These are phyloP conservation scores for Colaptes auratus DNA, from an alignment of 2,113 vertebrate genomes.

Conservation along the genomic window DNA sequence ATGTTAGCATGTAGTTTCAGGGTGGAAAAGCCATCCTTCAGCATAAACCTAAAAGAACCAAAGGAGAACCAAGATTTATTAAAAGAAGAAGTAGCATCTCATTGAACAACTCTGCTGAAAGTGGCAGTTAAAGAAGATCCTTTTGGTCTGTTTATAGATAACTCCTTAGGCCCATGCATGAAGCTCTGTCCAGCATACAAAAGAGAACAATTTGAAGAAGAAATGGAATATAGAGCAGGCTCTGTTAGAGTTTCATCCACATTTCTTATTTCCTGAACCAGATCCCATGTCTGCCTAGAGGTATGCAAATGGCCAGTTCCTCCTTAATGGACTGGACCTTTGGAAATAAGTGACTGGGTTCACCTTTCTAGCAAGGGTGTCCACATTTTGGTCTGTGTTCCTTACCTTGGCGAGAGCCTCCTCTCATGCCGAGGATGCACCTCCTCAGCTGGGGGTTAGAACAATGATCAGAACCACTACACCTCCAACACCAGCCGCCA, in stretches of 20 bases:
- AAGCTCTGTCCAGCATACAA: neutral
- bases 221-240: neutral
- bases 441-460: constrained; percentile 66
- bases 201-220: neutral
- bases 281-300: neutral
- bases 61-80: neutral
- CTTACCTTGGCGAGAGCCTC: constrained; percentile 26
- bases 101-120: neutral
- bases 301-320: neutral
- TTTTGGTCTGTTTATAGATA: neutral
- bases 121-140: neutral
- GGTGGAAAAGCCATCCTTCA: neutral
- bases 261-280: neutral
- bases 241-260: neutral
- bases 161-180: neutral
- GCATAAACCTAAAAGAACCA: neutral
- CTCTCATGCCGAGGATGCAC: constrained; percentile 57
- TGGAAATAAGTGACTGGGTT: neutral
- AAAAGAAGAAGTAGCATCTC: neutral
- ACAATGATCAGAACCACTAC: constrained; percentile 53
- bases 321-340: neutral
- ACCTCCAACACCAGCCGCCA: constrained; percentile 62
- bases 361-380: neutral
- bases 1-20: neutral
- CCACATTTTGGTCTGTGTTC: neutral